phyloP scores from a whole-genome alignment of 2,113 vertebrate genomes.

The Junco hyemalis region DNA sequence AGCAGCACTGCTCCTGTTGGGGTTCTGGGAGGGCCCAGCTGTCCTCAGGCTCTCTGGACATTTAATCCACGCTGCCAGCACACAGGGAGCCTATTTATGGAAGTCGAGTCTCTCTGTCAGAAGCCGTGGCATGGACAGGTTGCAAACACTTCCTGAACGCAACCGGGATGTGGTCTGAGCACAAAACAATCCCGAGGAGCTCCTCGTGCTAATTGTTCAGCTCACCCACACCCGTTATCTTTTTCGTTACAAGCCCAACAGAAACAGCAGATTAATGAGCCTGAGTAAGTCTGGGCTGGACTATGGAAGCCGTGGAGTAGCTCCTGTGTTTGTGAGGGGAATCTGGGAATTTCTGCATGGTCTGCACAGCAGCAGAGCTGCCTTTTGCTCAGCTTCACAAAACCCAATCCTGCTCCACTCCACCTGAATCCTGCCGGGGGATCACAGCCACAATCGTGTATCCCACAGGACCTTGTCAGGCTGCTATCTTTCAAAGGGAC shows the following conservation, averaged over 20 bases:
- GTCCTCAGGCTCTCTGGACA: slow-evolving; percentile 10
- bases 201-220: not conserved
- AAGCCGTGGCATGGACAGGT: not conserved
- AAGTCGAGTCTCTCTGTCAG: not conserved
- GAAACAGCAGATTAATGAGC: not conserved
- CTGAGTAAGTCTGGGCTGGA: not conserved
- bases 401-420: not conserved
- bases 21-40: not conserved
- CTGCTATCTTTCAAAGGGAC: not conserved
- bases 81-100: slow-evolving; percentile 56
- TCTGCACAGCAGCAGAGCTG: not conserved
- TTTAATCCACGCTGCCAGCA: slow-evolving; percentile 32
- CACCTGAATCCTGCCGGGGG: not conserved
- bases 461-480: not conserved
- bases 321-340: not conserved
- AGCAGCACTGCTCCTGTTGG: not conserved
- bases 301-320: rapidly evolving
- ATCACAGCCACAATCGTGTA: not conserved
- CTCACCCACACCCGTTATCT: not conserved
- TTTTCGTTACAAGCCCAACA: not conserved
- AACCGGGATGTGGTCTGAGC: not conserved
- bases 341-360: not conserved
- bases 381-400: not conserved
- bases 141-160: slow-evolving; percentile 12
- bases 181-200: not conserved